Evolutionary conservation across 2,113 vertebrate species (phyloP), one percentile per base, ranked within the genome.

Genomic region (Willisornis vidua): DNA sequence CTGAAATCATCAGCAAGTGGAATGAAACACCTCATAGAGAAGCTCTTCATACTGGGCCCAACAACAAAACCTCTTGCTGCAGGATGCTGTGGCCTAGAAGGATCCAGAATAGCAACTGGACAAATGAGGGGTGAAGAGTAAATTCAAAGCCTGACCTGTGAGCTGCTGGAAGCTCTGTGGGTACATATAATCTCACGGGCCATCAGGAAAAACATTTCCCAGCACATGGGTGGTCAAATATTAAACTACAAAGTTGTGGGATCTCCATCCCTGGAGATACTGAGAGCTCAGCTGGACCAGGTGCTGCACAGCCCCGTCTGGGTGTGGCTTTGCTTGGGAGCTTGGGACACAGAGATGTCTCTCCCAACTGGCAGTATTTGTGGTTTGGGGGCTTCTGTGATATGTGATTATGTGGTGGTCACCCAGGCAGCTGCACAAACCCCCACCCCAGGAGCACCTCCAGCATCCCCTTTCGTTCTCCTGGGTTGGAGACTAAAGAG

Each of bases 351-450:
- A 2, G 11, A n/a, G 41, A 10, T 0, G 3, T 17, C 45, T 49
- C 68, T 77, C 77, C 49, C 19, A 23, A 17, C 15, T 7, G 7
- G 35, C 58, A 48, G 26, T 24, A 39, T 28, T 37, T 65, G 59
- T 20, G 15, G 6, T 48, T 46, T 43, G 52, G 39, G 57, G 48
- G 33, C 14, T 74, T 43, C 58, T 83, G 54, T 62, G 43, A 8
- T 18, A 19, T 0, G 0, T 18, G 19, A 37, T 3, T 26, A 1
- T 1, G 1, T 2, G 2, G 13, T 6, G 22, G 28, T 33, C 7
- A n/a, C 45, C 31, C 62, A 45, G 20, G 51, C 20, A 26, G n/a
- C 18, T 1, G 0, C 77, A 31, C 0, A 2, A n/a, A 81, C 19
- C 52, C 55, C 45, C 18, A 22, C 18, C n/a, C 31, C 65, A 59